phyloP scores from a whole-genome alignment of 2,888 invertebrate genomes.

The Melolontha melolontha region DNA sequence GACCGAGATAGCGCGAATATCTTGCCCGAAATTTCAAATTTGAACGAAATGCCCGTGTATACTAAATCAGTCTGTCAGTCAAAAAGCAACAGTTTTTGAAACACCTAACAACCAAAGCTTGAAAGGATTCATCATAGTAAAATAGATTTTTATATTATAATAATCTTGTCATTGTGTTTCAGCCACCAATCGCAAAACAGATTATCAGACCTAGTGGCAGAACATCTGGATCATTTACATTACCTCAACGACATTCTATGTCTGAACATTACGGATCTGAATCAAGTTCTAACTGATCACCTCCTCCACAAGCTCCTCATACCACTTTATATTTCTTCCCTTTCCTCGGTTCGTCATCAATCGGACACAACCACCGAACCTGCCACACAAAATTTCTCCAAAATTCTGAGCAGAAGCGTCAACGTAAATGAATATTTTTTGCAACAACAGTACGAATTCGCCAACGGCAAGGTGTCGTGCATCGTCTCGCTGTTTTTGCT shows the following conservation, averaged over 20 bases:
- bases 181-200: constrained; percentile 93
- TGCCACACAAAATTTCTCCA: constrained; percentile 74
- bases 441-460: constrained; percentile 60
- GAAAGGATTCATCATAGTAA: too few relatives aligned
- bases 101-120: too few relatives aligned
- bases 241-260: constrained; percentile 97
- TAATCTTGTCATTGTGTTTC: constrained; percentile 57
- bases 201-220: constrained; percentile 93
- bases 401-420: constrained; percentile 72
- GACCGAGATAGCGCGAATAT: too few relatives aligned
- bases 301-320: constrained; percentile 91
- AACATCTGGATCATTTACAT: constrained; percentile 96
- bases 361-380: constrained; percentile 70
- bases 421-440: constrained; percentile 63
- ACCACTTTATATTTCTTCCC: constrained; percentile 93
- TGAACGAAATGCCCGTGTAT: too few relatives aligned
- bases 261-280: constrained; percentile 90
- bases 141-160: too few relatives aligned
- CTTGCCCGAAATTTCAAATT: too few relatives aligned
- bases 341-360: constrained; percentile 69
- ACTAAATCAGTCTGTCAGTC: too few relatives aligned
- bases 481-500: constrained; percentile 91
- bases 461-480: constrained; percentile 78
- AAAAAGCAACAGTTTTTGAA: too few relatives aligned
- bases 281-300: constrained; percentile 94